Evolutionary conservation across 1,140 invertebrate species (phyloP), one percentile per base, ranked within the genome.

Genomic region (Sinonovacula constricta): DNA sequence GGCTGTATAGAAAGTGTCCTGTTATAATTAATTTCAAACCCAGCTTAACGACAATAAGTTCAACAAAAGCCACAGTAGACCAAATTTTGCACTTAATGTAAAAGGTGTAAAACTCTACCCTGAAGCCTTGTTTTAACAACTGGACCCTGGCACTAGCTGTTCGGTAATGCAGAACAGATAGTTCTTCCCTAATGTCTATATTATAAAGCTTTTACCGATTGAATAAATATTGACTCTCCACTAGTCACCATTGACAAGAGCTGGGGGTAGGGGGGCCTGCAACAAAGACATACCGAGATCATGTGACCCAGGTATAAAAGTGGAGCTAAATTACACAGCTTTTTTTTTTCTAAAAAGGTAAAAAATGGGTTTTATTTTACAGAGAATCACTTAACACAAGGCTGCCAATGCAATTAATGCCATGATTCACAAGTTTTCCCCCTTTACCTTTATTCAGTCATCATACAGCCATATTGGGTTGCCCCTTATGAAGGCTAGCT

Each of bases 191-290:
- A 54, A 75, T 75, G 71, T 75, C 71, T 75, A 75, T 75, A 75
- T 75, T 75, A n/a, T n/a, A 75, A 75, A 75, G 71, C 71, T 75
- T 75, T 75, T 75, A 65, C 71, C 71, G 59, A 75, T 75, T 75
- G 71, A 65, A 75, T 65, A 75, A 75, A 75, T 75, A 75, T 75
- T 75, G 71, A 75, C 71, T 75, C 71, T 75, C n/a, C 53, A 54
- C 45, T 65, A 60, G 30, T 60, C 60, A 33, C 39, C 71, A 54
- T 75, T 75, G 71, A 75, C 71, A 75, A n/a, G n/a, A n/a, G n/a
- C n/a, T n/a, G n/a, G n/a, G n/a, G n/a, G n/a, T n/a, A n/a, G 71
- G 36, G 71, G 56, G 56, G 65, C 65, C 65, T 75, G 65, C 49
- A 39, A 75, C 71, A 75, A 62, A 65, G 71, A 28, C 45, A 31